Percentiles rank a stretch among this genome's conserved stretches.
Conservation (phyloP, 2,797 vertebrate species). For the Podarcis lilfordi region DNA sequence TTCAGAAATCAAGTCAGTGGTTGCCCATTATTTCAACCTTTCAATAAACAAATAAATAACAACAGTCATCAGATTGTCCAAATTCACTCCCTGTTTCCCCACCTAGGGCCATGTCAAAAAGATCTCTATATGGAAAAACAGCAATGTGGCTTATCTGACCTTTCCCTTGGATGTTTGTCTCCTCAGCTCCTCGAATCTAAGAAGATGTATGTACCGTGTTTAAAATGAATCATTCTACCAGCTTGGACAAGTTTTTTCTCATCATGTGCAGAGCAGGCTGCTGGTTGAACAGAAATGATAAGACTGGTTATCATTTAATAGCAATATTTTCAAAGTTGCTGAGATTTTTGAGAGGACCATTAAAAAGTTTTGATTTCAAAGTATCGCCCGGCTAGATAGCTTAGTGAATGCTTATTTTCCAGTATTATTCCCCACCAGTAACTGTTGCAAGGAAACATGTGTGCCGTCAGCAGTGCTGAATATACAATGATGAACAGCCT, state of each 20-base stretch:
- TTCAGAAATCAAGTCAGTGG: not conserved
- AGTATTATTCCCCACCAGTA: not conserved
- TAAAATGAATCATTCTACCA: not conserved
- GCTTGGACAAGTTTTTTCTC: not conserved
- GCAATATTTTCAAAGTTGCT: conserved; percentile 20
- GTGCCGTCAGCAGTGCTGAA: conserved; percentile 1
- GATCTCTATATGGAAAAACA: not conserved
- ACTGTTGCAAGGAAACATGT: not conserved
- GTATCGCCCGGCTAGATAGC: not conserved
- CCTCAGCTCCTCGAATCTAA: not conserved
- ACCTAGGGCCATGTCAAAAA: not conserved
- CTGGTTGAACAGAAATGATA: conserved; percentile 27
- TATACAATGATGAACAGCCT: not conserved
- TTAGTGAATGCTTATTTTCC: conserved; percentile 10
- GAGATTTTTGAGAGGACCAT: not conserved
- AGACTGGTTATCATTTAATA: not conserved
- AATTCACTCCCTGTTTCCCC: not conserved
- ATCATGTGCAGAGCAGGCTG: not conserved
- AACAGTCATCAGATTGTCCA: not conserved
- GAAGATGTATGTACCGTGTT: not conserved
- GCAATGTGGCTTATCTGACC: not conserved
- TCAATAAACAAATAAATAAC: no score
- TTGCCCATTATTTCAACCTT: not conserved
- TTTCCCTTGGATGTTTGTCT: not conserved
- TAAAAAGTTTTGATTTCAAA: conserved; percentile 14